Conservation (phyloP, 1,140 invertebrate species). For the Metaphire vulgaris region DNA sequence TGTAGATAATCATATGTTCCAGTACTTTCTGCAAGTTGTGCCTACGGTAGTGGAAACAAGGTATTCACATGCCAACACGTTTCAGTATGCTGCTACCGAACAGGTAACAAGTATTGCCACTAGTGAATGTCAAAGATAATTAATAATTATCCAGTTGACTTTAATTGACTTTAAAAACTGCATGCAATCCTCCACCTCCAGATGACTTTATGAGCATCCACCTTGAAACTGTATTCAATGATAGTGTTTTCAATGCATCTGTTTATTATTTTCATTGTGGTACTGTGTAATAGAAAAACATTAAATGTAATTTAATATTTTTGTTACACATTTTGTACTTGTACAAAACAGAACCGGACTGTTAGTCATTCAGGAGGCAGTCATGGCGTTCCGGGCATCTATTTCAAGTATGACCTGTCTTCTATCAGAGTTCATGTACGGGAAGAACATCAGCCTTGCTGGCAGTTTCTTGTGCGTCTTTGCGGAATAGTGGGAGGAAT, state of each 20-base stretch:
- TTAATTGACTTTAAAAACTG: no score
- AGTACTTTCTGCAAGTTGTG: conserved; percentile 93
- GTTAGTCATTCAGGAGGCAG: conserved; percentile 71
- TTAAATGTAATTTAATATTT: no score
- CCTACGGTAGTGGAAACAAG: conserved; percentile 77
- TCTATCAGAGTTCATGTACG: conserved; percentile 71
- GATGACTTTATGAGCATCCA: no score
- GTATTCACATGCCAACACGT: conserved; percentile 61
- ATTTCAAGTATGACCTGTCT: conserved; percentile 88
- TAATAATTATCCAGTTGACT: no score
- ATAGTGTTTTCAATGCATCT: no score
- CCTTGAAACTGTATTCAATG: no score
- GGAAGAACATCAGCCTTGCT: conserved; percentile 67
- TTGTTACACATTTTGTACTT: no score
- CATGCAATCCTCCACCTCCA: no score
- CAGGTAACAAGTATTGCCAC: no score
- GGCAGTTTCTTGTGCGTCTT: conserved; percentile 74
- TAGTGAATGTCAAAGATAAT: no score
- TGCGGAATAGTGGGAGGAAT: conserved; percentile 85
- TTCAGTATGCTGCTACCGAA: conserved; percentile 88
- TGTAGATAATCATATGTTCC: conserved; percentile 71
- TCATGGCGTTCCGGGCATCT: conserved; percentile 86
- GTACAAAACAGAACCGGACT: conserved; percentile 63
- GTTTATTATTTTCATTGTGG: no score
- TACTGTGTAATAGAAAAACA: no score